These are phyloP conservation scores for Thymelicus acteon DNA, from an alignment of 2,888 invertebrate species.

Conservation along the genomic window DNA sequence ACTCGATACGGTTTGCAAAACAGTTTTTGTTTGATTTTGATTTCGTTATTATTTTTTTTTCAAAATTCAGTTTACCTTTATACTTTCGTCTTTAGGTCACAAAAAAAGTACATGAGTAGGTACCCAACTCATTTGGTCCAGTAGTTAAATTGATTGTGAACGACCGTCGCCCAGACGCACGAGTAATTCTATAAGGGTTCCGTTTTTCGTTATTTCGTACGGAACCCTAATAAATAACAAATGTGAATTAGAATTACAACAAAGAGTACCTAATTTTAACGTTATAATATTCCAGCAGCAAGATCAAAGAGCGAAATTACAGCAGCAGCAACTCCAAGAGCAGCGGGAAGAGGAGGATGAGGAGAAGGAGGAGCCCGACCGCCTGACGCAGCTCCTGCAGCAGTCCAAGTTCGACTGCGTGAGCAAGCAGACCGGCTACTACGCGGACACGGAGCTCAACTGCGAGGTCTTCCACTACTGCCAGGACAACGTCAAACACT, in stretches of 20 bases:
- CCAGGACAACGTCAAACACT: slow-evolving; percentile 94
- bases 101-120: too few species aligned
- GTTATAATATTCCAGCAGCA: slow-evolving; percentile 50
- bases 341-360: slow-evolving; percentile 83
- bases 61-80: too few species aligned
- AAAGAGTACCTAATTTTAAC: neutral
- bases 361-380: slow-evolving; percentile 94
- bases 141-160: too few species aligned
- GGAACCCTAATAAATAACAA: neutral
- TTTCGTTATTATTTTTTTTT: too few species aligned
- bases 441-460: slow-evolving; percentile 94
- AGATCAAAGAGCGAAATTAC: slow-evolving; percentile 64
- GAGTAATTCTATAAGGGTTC: too few species aligned
- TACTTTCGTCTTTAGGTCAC: too few species aligned
- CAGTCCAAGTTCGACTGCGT: slow-evolving; percentile 94
- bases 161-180: too few species aligned
- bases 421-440: slow-evolving; percentile 93
- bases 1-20: too few species aligned
- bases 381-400: slow-evolving; percentile 90
- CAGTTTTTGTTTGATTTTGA: too few species aligned
- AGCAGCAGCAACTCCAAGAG: slow-evolving; percentile 57
- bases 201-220: too few species aligned
- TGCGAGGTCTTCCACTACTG: slow-evolving; percentile 98
- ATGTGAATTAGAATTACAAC: too few species aligned
- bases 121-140: too few species aligned